Conservation (phyloP, 2,797 vertebrate genomes). For the Petrocephalus schoutedeni region DNA sequence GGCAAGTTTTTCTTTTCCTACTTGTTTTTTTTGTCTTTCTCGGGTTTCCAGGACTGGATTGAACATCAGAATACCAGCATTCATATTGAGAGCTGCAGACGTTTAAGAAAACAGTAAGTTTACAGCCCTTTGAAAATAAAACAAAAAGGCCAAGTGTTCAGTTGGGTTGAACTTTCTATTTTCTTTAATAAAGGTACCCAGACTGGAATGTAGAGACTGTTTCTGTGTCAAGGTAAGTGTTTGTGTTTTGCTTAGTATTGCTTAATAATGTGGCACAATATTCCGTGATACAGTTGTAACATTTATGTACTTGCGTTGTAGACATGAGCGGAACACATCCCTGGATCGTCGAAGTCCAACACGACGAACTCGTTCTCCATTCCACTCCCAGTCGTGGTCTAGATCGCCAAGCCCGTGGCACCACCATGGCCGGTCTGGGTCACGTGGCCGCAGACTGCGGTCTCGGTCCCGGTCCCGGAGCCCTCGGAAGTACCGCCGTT, state of each 20-base stretch:
- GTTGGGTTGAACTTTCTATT: background rate
- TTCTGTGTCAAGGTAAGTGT: slow-evolving; percentile 63
- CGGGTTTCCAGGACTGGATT: slow-evolving; percentile 78
- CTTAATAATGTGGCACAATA: background rate
- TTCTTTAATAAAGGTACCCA: slow-evolving; percentile 65
- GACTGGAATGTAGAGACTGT: slow-evolving; percentile 77
- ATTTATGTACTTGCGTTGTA: background rate
- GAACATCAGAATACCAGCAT: slow-evolving; percentile 77
- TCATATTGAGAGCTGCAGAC: slow-evolving; percentile 79
- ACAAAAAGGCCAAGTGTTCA: background rate
- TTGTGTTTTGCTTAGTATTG: background rate
- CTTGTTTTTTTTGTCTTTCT: slow-evolving; percentile 34
- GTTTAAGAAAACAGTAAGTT: slow-evolving; percentile 76
- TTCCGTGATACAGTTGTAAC: background rate
- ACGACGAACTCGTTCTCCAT: slow-evolving; percentile 45
- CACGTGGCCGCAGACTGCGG: slow-evolving; percentile 49
- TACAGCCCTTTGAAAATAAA: background rate
- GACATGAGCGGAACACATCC: slow-evolving; percentile 31
- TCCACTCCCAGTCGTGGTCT: slow-evolving; percentile 45
- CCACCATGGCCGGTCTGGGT: slow-evolving; percentile 52
- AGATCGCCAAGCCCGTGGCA: slow-evolving; percentile 59
- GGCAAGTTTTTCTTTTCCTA: background rate
- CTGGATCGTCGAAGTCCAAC: slow-evolving; percentile 41
- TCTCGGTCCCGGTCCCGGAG: slow-evolving; percentile 42
- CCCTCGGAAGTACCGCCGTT: slow-evolving; percentile 38